These are phyloP conservation scores for Meteorus sp. DNA, from an alignment of 1,140 invertebrate species.

Conservation along the genomic window DNA sequence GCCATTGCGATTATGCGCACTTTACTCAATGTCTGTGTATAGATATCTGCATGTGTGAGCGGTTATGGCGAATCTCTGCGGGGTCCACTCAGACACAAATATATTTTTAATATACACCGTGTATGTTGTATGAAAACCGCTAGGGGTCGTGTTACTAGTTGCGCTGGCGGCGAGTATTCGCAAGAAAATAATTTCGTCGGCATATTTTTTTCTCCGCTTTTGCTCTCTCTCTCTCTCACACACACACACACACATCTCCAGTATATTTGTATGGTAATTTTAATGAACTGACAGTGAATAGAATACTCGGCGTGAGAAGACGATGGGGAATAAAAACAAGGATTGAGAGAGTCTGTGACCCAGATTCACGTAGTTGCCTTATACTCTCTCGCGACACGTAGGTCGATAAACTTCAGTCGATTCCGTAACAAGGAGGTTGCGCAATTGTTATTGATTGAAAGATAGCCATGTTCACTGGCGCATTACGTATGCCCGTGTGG, in stretches of 20 bases:
- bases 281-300: not conserved
- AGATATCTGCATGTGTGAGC: too few species aligned
- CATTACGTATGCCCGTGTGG: not conserved
- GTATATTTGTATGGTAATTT: not conserved
- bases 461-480: not conserved
- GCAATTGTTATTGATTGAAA: slow-evolving; percentile 24
- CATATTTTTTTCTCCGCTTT: too few species aligned
- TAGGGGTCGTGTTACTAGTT: too few species aligned
- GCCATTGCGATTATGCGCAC: too few species aligned
- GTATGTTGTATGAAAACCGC: too few species aligned
- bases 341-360: slow-evolving; percentile 22
- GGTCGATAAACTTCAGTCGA: slow-evolving; percentile 27
- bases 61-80: too few species aligned
- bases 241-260: not conserved
- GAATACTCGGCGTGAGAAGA: slow-evolving; percentile 17
- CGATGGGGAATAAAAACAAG: slow-evolving; percentile 6
- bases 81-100: too few species aligned
- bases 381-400: slow-evolving; percentile 2
- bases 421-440: slow-evolving; percentile 6
- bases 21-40: too few species aligned
- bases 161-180: not conserved
- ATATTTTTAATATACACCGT: too few species aligned
- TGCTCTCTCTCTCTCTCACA: not conserved
- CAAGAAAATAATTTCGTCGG: not conserved
- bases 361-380: slow-evolving; percentile 10